These are phyloP conservation scores for Sebastes iracundus DNA, from an alignment of 2,797 vertebrate genomes.

Conservation along the genomic window DNA sequence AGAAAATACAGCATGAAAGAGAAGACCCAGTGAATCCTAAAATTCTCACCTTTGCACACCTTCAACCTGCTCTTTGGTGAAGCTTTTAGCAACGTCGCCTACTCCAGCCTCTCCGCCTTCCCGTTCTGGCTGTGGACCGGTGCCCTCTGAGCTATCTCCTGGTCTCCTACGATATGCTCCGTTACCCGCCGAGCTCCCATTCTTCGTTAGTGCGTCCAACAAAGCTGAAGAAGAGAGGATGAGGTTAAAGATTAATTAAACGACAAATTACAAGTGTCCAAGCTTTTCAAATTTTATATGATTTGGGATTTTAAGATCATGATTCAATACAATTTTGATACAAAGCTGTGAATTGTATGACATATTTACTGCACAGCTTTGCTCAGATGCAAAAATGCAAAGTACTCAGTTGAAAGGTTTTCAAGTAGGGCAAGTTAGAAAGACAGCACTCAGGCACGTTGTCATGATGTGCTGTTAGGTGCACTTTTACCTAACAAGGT, in stretches of 20 bases:
- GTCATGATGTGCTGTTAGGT: neutral
- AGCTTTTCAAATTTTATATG: neutral
- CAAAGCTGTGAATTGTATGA: neutral
- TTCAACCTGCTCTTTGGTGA: constrained; percentile 92
- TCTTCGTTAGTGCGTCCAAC: constrained; percentile 89
- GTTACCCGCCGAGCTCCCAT: constrained; percentile 88
- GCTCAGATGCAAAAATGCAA: neutral
- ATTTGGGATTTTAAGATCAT: neutral
- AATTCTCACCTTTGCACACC: constrained; percentile 91
- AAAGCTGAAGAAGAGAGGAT: constrained; percentile 79
- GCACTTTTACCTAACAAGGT: neutral
- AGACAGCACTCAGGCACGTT: neutral
- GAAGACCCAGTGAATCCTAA: neutral
- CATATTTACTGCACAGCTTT: neutral
- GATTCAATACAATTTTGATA: neutral
- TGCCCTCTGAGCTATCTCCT: constrained; percentile 71
- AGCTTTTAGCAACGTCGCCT: constrained; percentile 86
- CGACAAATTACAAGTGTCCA: neutral
- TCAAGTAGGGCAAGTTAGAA: neutral
- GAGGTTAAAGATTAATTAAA: neutral
- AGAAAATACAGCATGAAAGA: neutral
- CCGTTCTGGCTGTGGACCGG: constrained; percentile 56
- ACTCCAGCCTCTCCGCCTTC: constrained; percentile 68
- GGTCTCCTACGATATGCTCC: constrained; percentile 85
- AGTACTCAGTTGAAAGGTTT: neutral